Evolutionary conservation across 2,888 invertebrate species (phyloP), one percentile per base, ranked within the genome.

Genomic region (Glyphotaelius pellucidus): DNA sequence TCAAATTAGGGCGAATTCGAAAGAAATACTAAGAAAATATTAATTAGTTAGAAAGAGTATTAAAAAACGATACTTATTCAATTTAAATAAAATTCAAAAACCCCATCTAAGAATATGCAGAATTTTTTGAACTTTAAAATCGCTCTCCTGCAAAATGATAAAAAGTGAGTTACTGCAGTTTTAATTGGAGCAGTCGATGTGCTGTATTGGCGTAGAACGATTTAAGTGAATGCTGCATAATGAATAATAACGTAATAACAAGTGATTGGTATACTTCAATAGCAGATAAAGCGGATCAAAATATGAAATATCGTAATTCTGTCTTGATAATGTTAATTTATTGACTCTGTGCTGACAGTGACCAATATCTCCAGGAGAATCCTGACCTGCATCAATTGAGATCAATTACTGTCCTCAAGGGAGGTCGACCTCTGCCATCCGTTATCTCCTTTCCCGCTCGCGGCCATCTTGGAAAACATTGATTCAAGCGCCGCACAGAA

Each of bases 321-420:
- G 67, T 11, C 67, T 67, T 25, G 67, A 67, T n/a, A n/a, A 67
- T 67, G 67, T 67, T 67, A 67, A 67, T n/a, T n/a, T n/a, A 25
- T n/a, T 9, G 67, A n/a, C 67, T 67, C 9, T 9, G 19, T 7
- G 67, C 25, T 67, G 67, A 67, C 67, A 67, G 67, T 67, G 86
- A 42, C 87, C 67, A 52, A 47, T 81, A 81, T 87, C 14, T 86
- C 87, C 19, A 14, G 67, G 87, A 87, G 67, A 87, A 87, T 31
- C 87, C 87, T 87, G 87, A 87, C 87, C 87, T 87, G 87, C 67
- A 38, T 14, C 89, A 80, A 89, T 80, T 89, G 80, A 80, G 89
- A 80, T 89, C 79, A 89, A 89, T 80, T 89, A 80, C 30, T 89
- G 87, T 87, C 87, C 32, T 35, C 67, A 67, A 87, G 87, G 87